Evolutionary conservation across 2,113 vertebrate species (phyloP), one percentile per base, ranked within the genome.

Genomic region (Onychostruthus taczanowskii): DNA sequence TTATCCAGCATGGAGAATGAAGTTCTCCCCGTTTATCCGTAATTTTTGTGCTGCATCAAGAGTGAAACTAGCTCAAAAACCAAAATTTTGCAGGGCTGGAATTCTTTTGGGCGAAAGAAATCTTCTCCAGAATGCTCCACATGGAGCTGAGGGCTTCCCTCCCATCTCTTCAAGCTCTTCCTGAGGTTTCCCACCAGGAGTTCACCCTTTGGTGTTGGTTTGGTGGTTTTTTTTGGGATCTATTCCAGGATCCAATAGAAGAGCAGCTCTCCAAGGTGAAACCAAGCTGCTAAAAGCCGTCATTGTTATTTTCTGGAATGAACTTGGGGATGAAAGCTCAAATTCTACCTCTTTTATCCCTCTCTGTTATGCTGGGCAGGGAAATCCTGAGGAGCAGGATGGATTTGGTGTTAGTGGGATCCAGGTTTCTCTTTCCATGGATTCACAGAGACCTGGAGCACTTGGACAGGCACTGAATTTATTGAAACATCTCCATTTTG

Each of bases 341-440:
- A n/a, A 13, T 72, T 33, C 11, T 13, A 3, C 11, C 0, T 26
- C 0, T 55, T 73, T 35, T 47, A 21, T 80, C 41, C 14, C 12
- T 73, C 39, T 47, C 16, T 2, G 2, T 46, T 19, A 15, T 9
- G 16, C 39, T 78, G 69, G 55, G 44, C 33, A 44, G 13, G 1
- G 5, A 35, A 37, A 49, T 39, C 2, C 7, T 7, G 1, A 6
- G 53, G 58, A 4, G 33, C 7, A 1, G 31, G 62, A 75, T 26
- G 9, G 67, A 2, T 14, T 53, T 2, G 6, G 10, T 22, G 49
- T 49, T 44, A 17, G 26, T 5, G 66, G 28, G 39, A 44, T 37
- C 58, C 5, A 2, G 2, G 3, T 30, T 67, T 1, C 2, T 21
- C 15, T 31, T 39, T 22, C 31, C 18, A 1, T 2, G 27, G 24